Conservation (phyloP, 2,113 vertebrate genomes). For the Camelus bactrianus region DNA sequence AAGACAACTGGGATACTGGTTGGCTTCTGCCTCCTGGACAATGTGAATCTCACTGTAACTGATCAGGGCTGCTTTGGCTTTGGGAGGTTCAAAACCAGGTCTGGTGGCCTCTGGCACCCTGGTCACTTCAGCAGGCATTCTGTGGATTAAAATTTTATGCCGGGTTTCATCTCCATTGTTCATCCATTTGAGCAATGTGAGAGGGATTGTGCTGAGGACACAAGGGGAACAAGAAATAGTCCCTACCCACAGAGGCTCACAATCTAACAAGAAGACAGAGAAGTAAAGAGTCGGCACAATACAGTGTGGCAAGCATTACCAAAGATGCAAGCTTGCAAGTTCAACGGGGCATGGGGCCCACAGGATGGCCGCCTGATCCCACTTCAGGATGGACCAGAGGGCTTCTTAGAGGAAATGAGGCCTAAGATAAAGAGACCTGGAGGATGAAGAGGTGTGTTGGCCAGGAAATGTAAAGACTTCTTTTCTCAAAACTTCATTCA, state of each 20-base stretch:
- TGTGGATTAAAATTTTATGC: background rate
- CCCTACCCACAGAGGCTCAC: background rate
- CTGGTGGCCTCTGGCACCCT: background rate
- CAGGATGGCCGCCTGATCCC: accelerated
- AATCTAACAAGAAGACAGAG: background rate
- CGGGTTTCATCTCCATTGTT: background rate
- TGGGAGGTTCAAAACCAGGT: background rate
- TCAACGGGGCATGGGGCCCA: background rate
- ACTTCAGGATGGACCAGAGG: background rate
- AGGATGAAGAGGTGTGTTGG: background rate
- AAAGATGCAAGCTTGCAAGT: background rate
- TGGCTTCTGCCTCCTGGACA: background rate
- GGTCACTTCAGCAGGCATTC: background rate
- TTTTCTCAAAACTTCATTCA: background rate
- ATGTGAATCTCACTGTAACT: accelerated
- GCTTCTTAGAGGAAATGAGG: background rate
- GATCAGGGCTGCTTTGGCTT: background rate
- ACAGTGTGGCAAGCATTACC: accelerated
- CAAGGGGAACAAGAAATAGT: background rate
- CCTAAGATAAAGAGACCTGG: background rate
- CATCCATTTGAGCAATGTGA: background rate
- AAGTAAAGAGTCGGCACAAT: no score
- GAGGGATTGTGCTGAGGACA: background rate
- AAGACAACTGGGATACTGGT: background rate
- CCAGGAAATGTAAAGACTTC: background rate